These are phyloP conservation scores for Orthonychiurus folsomi DNA, from an alignment of 2,888 invertebrate genomes.

Conservation along the genomic window DNA sequence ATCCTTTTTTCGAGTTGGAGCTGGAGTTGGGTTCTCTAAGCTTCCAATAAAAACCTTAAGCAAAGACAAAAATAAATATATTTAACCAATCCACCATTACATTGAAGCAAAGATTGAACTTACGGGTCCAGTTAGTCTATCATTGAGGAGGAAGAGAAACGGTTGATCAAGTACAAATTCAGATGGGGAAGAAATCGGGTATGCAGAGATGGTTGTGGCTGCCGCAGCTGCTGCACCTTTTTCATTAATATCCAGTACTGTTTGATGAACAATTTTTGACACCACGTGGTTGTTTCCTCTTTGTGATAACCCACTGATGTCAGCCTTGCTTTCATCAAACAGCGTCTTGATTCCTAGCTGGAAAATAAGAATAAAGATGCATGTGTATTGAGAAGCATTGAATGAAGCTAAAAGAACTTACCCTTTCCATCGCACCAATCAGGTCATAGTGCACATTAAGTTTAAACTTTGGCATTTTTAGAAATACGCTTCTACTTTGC, in stretches of 20 bases:
- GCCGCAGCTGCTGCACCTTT: slow-evolving; percentile 27
- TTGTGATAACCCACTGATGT: slow-evolving; percentile 20
- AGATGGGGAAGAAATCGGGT: slow-evolving; percentile 30
- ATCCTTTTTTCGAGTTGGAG: too few species aligned
- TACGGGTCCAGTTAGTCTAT: slow-evolving; percentile 27
- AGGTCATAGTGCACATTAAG: slow-evolving; percentile 22
- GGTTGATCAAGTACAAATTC: slow-evolving; percentile 23
- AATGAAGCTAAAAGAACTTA: slow-evolving; percentile 11
- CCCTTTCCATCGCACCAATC: slow-evolving; percentile 19
- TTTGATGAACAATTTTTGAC: slow-evolving; percentile 25
- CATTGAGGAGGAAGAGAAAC: slow-evolving; percentile 29
- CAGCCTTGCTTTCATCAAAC: slow-evolving; percentile 18
- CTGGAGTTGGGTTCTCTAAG: background rate
- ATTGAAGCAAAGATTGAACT: too few species aligned
- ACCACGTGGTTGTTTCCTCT: slow-evolving; percentile 16
- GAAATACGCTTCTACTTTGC: slow-evolving; percentile 18
- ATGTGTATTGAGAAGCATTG: background rate
- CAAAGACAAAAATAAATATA: too few species aligned
- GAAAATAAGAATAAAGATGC: slow-evolving; percentile 5
- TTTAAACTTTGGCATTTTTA: slow-evolving; percentile 28
- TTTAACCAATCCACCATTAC: too few species aligned
- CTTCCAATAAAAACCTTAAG: background rate
- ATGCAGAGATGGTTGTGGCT: slow-evolving; percentile 18
- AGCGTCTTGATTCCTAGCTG: slow-evolving; percentile 24
- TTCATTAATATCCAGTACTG: slow-evolving; percentile 25